Evolutionary conservation across 2,888 invertebrate genomes (phyloP), one percentile per base, ranked within the genome.

Genomic region (Eupithecia abbreviata): DNA sequence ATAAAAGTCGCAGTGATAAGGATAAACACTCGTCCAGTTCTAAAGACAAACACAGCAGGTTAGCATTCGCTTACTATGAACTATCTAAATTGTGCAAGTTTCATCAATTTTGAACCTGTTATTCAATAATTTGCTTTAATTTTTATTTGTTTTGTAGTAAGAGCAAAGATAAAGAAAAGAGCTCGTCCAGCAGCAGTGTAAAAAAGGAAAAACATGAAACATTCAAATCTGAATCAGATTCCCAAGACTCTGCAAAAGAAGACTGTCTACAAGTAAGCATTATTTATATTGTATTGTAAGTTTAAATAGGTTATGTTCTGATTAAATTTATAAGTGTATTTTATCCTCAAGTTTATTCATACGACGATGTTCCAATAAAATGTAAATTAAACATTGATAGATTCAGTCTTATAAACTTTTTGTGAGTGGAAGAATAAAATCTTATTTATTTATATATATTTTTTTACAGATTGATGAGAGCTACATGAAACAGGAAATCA

Each of bases 1-100:
- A 92, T 66, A 95, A 93, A 83, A 93, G 95, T 71, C 87, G 86
- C 58, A 89, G 89, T 84, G 90, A 90, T 78, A 94, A 91, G 82
- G 94, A 95, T 73, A 95, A 93, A 83, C 93, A 95, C 83, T 92
- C 93, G 82, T 92, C 93, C 77, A 93, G 92, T 84, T 93, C 93
- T 72, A 96, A 96, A 87, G 96, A 96, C 75, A 96, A 95, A 85
- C 96, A 96, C 84, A 96, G 95, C 84, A 96, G 95, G 91, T 96
- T 58, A 58, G 55, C 55, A 18, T 58, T 77, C 79, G 84, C 76
- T 10, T 12, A 62, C 68, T 65, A 4, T 10, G 4, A 41, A 30
- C 3, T 65, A 41, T 30, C 12, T 12, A 42, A 30, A 13, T 13
- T 42, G 7, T 15, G 15, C 6, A 4, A 15, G 42, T 66, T 42